These are phyloP conservation scores for Psix sp. DNA, from an alignment of 1,140 invertebrate species.

Conservation along the genomic window DNA sequence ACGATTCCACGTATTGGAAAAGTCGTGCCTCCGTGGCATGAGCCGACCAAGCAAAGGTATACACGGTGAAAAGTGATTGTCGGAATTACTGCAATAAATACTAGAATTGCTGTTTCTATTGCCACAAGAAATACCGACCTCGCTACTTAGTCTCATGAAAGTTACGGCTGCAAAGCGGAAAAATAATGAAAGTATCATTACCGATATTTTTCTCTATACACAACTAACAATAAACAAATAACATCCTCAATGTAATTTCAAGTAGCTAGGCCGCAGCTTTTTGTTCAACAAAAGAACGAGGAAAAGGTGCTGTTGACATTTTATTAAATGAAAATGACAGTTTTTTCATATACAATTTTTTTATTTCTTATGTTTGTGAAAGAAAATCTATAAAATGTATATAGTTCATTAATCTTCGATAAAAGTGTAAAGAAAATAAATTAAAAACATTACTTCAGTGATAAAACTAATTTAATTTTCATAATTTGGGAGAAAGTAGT, in stretches of 20 bases:
- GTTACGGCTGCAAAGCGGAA: slow-evolving; percentile 30
- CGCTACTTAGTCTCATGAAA: slow-evolving; percentile 39
- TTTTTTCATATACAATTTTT: too few relatives aligned
- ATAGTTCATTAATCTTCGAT: too few relatives aligned
- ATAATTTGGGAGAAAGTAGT: too few relatives aligned
- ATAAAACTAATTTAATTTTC: too few relatives aligned
- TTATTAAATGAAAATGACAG: too few relatives aligned
- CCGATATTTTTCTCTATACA: slow-evolving; percentile 23
- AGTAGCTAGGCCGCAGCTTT: slow-evolving; percentile 13
- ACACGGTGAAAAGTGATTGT: slow-evolving; percentile 56
- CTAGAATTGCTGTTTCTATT: slow-evolving; percentile 52
- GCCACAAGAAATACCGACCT: slow-evolving; percentile 40
- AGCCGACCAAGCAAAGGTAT: slow-evolving; percentile 25
- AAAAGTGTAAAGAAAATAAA: too few relatives aligned
- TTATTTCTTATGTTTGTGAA: too few relatives aligned
- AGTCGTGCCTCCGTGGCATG: slow-evolving; percentile 44
- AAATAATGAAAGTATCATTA: slow-evolving; percentile 54
- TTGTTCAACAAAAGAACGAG: slow-evolving; percentile 17
- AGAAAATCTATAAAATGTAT: too few relatives aligned
- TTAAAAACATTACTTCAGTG: too few relatives aligned
- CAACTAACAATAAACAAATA: slow-evolving; percentile 40
- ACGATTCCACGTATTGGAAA: slow-evolving; percentile 59
- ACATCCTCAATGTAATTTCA: slow-evolving; percentile 22
- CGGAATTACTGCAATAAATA: slow-evolving; percentile 55
- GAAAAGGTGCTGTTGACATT: too few relatives aligned